A percentile compares a stretch with the other conserved stretches of the same genome.
phyloP scores from a whole-genome alignment of 2,797 vertebrate species.

The Okamejei kenojei region DNA sequence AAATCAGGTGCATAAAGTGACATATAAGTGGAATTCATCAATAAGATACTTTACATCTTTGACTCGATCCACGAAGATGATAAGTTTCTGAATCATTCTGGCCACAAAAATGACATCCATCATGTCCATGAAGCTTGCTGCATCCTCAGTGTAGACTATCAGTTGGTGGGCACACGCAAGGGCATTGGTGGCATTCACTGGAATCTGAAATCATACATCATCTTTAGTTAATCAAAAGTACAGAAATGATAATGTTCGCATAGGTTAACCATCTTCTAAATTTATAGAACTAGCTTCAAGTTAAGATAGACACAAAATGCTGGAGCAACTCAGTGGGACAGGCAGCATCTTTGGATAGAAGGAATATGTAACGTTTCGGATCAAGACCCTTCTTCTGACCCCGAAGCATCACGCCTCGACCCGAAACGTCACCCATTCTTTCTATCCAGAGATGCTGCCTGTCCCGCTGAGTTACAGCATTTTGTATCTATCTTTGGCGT shows the following conservation, averaged over 20 bases:
- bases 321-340: no score
- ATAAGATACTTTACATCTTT: conserved; percentile 60
- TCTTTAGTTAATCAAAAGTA: background rate
- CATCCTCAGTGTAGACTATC: conserved; percentile 70
- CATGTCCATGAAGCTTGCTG: conserved; percentile 72
- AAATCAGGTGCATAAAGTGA: no score
- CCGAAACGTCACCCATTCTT: no score
- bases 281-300: background rate
- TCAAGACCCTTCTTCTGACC: no score
- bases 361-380: no score
- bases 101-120: conserved; percentile 85
- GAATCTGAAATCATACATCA: conserved; percentile 61
- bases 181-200: conserved; percentile 71
- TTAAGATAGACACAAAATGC: background rate
- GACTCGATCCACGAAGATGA: conserved; percentile 66
- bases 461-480: no score
- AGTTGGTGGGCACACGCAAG: conserved; percentile 71
- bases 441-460: no score
- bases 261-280: background rate
- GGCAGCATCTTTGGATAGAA: no score
- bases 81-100: conserved; percentile 79
- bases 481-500: no score
- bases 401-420: no score
- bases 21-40: background rate
- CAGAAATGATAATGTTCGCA: background rate